Evolutionary conservation across 2,888 invertebrate genomes (phyloP), one percentile per base, ranked within the genome.

Genomic region (Selenia dentaria): DNA sequence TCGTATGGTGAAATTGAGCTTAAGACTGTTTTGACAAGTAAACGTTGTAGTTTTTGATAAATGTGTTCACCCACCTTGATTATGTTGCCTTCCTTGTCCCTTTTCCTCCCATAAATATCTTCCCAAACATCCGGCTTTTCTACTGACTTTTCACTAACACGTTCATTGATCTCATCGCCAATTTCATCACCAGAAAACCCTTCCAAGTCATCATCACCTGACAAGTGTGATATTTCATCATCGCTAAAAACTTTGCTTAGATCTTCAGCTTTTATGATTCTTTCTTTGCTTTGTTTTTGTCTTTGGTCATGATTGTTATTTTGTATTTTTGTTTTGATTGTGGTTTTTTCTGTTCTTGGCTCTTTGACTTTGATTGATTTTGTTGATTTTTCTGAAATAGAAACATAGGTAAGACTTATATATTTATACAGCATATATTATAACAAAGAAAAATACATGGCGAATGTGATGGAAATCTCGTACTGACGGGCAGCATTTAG

Each of bases 31-130:
- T n/a, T n/a, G n/a, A n/a, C n/a, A n/a, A n/a, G n/a, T n/a, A n/a
- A n/a, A n/a, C n/a, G n/a, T n/a, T n/a, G n/a, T n/a, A n/a, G n/a
- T n/a, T n/a, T n/a, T n/a, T n/a, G n/a, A n/a, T n/a, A n/a, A n/a
- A n/a, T n/a, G n/a, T n/a, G n/a, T n/a, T n/a, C n/a, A n/a, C 28
- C 26, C 78, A 93, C 94, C 66, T 91, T 85, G 29, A 98, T 84
- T 56, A 98, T 75, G 72, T 95, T 94, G 1, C 98, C 98, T 59
- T 95, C 92, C 65, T 94, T 93, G 70, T 96, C 95, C 58, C 97
- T 92, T 59, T 95, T 92, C 47, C 98, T 92, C 0, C 98, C 98
- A 83, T 99, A 98, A 73, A 99, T 98, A 86, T 99, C 98, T 90
- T 98, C 97, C 94, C 95, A 95, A 2, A 81, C 69, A 69, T 88